phyloP scores from a whole-genome alignment of 2,888 invertebrate genomes.

The Galerucella calmariensis region DNA sequence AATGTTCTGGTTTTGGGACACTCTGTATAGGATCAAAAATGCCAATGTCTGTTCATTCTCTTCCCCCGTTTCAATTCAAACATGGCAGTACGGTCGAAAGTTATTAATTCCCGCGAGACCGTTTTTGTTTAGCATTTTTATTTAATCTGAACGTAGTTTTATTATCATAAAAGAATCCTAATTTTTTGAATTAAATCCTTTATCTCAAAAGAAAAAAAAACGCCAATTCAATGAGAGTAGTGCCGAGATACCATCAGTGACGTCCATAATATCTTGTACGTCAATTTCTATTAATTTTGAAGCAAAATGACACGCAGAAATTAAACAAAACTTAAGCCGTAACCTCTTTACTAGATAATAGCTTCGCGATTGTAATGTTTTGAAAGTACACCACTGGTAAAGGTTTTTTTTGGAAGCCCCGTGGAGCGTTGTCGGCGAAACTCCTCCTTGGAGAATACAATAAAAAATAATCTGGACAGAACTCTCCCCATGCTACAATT shows the following conservation, averaged over 20 bases:
- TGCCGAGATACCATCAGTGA: conserved; percentile 25
- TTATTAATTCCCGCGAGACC: conserved; percentile 63
- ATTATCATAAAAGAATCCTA: conserved; percentile 65
- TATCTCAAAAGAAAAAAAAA: conserved; percentile 48
- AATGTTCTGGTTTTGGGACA: too few relatives aligned
- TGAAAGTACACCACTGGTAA: conserved; percentile 31
- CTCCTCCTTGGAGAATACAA: conserved; percentile 60
- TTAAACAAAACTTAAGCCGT: too few relatives aligned
- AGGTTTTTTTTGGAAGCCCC: conserved; percentile 50
- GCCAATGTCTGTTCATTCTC: conserved; percentile 2
- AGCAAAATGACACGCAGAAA: too few relatives aligned
- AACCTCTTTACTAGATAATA: too few relatives aligned
- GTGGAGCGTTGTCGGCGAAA: conserved; percentile 59
- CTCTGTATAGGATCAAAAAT: not conserved
- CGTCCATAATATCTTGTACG: not conserved
- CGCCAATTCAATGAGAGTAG: conserved; percentile 58
- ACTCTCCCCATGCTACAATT: conserved; percentile 57
- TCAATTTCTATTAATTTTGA: too few relatives aligned
- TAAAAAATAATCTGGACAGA: conserved; percentile 65
- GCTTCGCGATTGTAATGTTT: not conserved
- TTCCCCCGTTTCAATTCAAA: conserved; percentile 8
- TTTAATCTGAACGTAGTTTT: conserved; percentile 64
- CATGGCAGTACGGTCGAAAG: conserved; percentile 25
- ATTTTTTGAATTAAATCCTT: conserved; percentile 65
- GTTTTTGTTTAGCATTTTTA: conserved; percentile 65